Evolutionary conservation across 2,797 vertebrate species (phyloP).

Genomic region (Coregonus suidteri): DNA sequence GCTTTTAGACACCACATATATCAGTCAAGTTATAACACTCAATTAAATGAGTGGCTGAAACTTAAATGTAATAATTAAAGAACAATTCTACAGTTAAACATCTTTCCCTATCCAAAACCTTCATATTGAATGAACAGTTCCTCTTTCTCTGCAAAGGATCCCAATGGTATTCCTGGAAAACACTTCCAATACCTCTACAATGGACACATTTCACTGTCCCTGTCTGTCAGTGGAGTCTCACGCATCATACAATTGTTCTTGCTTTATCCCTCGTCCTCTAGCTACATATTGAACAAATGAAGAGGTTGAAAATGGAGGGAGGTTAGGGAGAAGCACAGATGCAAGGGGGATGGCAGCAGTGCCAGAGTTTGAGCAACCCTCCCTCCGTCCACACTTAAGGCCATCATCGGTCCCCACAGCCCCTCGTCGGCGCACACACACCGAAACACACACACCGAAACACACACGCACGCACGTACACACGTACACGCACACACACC

Average conservation of each 20-base stretch:
- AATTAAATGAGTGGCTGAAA: neutral
- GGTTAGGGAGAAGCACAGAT: slow-evolving; percentile 61
- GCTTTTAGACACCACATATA: neutral
- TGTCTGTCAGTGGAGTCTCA: slow-evolving; percentile 27
- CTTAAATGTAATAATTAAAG: neutral
- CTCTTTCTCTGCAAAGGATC: neutral
- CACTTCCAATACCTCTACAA: neutral
- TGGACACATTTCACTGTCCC: neutral
- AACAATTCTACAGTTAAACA: neutral
- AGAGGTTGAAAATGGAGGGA: slow-evolving; percentile 64
- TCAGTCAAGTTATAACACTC: neutral
- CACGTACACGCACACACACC: neutral
- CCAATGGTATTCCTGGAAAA: neutral
- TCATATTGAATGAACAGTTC: neutral
- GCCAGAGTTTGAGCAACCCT: slow-evolving; percentile 73
- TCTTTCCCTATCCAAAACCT: neutral
- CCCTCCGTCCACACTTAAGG: slow-evolving; percentile 35
- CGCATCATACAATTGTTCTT: slow-evolving; percentile 60
- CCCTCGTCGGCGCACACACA: neutral
- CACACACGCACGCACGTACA: neutral
- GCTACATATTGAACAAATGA: slow-evolving; percentile 72
- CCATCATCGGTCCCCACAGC: neutral
- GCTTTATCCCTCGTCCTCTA: slow-evolving; percentile 48
- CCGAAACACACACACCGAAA: neutral
- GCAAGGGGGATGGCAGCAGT: slow-evolving; percentile 59